A percentile compares a stretch with the other conserved stretches of the same genome.
Conservation (phyloP, 2,888 invertebrate species). For the Protonemura montana region DNA sequence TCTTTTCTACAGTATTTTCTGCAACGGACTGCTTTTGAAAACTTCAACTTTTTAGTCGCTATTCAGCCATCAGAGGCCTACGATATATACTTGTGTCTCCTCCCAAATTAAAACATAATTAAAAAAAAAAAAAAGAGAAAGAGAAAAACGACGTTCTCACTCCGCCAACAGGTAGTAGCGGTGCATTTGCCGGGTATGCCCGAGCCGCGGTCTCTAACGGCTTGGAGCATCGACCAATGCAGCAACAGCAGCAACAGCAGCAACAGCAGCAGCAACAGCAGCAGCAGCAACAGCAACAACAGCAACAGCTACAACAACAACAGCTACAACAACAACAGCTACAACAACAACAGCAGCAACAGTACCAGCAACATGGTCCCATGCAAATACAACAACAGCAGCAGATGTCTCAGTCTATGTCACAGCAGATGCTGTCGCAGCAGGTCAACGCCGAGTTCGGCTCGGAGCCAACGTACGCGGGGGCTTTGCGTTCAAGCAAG, state of each 20-base stretch:
- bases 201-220: constrained; percentile 50
- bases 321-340: constrained; percentile 48
- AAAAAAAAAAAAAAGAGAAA: too few relatives aligned
- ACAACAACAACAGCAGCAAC: constrained; percentile 2
- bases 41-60: too few relatives aligned
- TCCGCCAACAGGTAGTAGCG: constrained; percentile 41
- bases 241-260: constrained; percentile 49
- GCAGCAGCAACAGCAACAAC: not conserved
- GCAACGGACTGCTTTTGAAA: too few relatives aligned
- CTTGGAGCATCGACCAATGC: constrained; percentile 43
- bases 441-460: constrained; percentile 39
- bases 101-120: too few relatives aligned
- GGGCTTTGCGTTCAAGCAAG: constrained; percentile 54
- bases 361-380: not conserved
- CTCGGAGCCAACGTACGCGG: constrained; percentile 55
- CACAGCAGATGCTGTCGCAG: constrained; percentile 37
- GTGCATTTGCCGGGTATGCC: constrained; percentile 53
- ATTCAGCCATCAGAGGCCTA: too few relatives aligned
- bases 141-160: too few relatives aligned
- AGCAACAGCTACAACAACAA: constrained; percentile 48
- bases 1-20: too few relatives aligned
- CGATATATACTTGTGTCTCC: too few relatives aligned
- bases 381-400: not conserved
- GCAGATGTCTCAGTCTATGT: not conserved
- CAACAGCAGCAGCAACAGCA: constrained; percentile 49